Evolutionary conservation across 2,797 vertebrate genomes (phyloP), one percentile per base, ranked within the genome.

Genomic region (Micromesistius poutassou): DNA sequence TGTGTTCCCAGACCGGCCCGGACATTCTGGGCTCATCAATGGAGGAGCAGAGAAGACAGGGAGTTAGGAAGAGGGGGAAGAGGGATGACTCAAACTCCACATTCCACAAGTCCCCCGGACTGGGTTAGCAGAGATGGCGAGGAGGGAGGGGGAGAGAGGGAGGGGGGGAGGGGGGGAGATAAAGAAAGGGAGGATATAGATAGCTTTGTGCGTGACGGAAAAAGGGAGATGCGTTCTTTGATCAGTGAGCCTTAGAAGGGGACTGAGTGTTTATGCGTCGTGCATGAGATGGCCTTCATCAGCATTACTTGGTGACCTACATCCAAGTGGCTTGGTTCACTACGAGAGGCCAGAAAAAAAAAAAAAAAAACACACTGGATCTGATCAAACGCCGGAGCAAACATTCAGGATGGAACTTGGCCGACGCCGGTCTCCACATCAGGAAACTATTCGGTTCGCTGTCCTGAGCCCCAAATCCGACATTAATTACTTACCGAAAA

Each of bases 71-170:
- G 1, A 33, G 1, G 81, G 81, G 84, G 74, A 77, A 13, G 71
- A 30, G 33, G 66, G 83, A 82, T 78, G 71, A 77, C 75, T 78
- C 12, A 74, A 76, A 77, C 71, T 84, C 79, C 85, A 84, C 90
- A 91, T 91, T 87, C 89, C 91, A 90, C 86, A 90, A 91, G 85
- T 91, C 90, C 87, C 90, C 79, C 78, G 81, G 81, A 83, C 87
- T 90, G 88, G 83, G 82, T 79, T 86, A 80, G 77, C 87, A 83
- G 76, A 87, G 79, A 84, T 73, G 74, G 76, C n/a, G 25, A 12
- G 9, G 25, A 77, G 16, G 71, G 62, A 89, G 87, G 84, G 77
- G 74, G 74, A 74, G 80, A 35, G 36, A n/a, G n/a, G 25, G 5
- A 73, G 72, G 38, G 77, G 74, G 31, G 19, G 30, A 89, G 86